Evolutionary conservation across 2,797 vertebrate genomes (phyloP).

Genomic region (Poeciliopsis presidionis): DNA sequence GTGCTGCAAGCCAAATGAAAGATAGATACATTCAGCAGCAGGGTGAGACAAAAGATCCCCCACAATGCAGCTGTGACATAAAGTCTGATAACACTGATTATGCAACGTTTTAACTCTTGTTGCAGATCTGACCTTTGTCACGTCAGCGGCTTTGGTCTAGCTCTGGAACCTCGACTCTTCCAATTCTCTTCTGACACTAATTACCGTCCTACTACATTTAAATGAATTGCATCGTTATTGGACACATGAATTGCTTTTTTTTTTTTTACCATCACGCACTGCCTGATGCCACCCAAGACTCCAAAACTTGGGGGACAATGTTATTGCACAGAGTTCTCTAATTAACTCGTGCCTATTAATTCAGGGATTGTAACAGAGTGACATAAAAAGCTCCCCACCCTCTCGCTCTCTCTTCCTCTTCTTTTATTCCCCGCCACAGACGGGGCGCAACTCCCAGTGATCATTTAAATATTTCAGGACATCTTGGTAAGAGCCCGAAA

Average conservation of each 20-base stretch:
- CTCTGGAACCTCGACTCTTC: conserved; percentile 17
- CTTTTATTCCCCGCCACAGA: conserved; percentile 70
- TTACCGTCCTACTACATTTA: conserved; percentile 44
- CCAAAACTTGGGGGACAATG: conserved; percentile 63
- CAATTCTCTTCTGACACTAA: conserved; percentile 48
- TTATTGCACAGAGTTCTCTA: conserved; percentile 70
- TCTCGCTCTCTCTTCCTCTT: conserved; percentile 46
- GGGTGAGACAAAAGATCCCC: not conserved
- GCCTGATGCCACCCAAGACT: conserved; percentile 61
- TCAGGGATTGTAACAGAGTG: conserved; percentile 69
- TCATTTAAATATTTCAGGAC: conserved; percentile 76
- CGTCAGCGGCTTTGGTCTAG: conserved; percentile 3
- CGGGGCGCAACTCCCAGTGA: conserved; percentile 68
- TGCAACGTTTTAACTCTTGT: conserved; percentile 7
- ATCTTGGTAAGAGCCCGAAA: conserved; percentile 69
- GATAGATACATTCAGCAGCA: not conserved
- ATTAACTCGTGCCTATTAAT: conserved; percentile 74
- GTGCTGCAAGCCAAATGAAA: conserved; percentile 4
- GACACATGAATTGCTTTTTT: conserved; percentile 40
- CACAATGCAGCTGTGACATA: not conserved
- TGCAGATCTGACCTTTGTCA: conserved; percentile 35
- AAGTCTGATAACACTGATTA: not conserved
- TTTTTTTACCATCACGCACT: conserved; percentile 45
- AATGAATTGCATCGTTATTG: conserved; percentile 49
- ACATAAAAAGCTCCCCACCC: conserved; percentile 61